Evolutionary conservation across 2,113 vertebrate species (phyloP).

Genomic region (Pelusios castaneus): DNA sequence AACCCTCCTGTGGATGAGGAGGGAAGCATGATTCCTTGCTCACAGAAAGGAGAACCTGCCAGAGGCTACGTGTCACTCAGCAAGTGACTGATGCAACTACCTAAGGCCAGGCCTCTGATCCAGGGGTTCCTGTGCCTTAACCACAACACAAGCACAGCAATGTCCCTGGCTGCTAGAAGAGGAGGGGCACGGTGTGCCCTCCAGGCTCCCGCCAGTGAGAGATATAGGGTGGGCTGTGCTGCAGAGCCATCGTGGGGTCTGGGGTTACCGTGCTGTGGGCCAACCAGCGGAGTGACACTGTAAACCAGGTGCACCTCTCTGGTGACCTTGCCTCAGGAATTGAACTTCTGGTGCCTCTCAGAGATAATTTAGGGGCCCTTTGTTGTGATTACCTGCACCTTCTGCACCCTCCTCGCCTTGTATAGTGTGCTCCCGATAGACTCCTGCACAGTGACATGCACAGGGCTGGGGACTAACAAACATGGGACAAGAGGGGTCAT

Average conservation of each 20-base stretch:
- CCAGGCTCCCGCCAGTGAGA: not conserved
- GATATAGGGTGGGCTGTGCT: not conserved
- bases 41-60: not conserved
- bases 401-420: not conserved
- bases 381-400: not conserved
- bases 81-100: not conserved
- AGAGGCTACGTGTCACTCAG: not conserved
- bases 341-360: not conserved
- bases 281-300: not conserved
- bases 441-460: not conserved
- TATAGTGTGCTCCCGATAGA: not conserved
- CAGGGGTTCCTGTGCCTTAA: not conserved
- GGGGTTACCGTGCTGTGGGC: not conserved
- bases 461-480: not conserved
- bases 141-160: not conserved
- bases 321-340: not conserved
- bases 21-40: not conserved
- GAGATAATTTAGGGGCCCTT: not conserved
- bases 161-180: not conserved
- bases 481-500: not conserved
- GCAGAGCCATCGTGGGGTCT: not conserved
- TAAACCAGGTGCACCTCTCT: not conserved
- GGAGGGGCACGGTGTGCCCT: not conserved
- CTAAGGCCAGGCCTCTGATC: not conserved
- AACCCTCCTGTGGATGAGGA: not conserved